Evolutionary conservation across 2,888 invertebrate species (phyloP), one percentile per base, ranked within the genome.

Genomic region (Seira musarum): DNA sequence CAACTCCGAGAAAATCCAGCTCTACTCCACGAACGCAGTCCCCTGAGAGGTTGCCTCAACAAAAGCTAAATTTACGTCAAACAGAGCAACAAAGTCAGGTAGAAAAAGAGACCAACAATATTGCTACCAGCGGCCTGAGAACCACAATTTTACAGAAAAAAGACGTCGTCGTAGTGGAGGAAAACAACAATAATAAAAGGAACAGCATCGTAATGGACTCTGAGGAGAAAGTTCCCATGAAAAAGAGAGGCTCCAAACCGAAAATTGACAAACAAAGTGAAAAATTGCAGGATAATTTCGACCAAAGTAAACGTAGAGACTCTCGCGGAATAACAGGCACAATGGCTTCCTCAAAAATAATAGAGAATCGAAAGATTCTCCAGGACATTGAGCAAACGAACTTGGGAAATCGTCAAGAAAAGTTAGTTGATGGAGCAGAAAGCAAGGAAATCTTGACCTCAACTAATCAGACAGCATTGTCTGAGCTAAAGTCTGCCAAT

Each of bases 331-430:
- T 66, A 24, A 40, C 60, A 15, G 10, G 46, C 17, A 40, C 40
- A 40, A 40, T 40, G 40, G 67, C 69, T n/a, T 64, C 65, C 2
- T 60, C 66, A 0, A 73, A 72, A 72, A 72, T 68, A 2, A 67
- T 67, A 30, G 69, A 73, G 53, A 69, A 69, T 25, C 40, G 80
- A 22, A 80, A 69, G 19, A 68, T 72, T 1, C 35, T 70, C n/a
- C 61, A 75, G 30, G 80, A 74, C 35, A 66, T 74, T 69, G 80
- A 80, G 24, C 80, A 75, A 53, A 70, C 60, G 46, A 65, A 73
- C 21, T 60, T 73, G 21, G 73, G 53, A 46, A 72, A 30, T 64
- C 70, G 61, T 40, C 40, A 40, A 40, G 71, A 49, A 64, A 63
- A 63, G 40, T 25, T 64, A 22, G 40, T 46, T 63, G 40, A 72